phyloP scores from a whole-genome alignment of 1,140 invertebrate species.

The Sitodiplosis mosellana region DNA sequence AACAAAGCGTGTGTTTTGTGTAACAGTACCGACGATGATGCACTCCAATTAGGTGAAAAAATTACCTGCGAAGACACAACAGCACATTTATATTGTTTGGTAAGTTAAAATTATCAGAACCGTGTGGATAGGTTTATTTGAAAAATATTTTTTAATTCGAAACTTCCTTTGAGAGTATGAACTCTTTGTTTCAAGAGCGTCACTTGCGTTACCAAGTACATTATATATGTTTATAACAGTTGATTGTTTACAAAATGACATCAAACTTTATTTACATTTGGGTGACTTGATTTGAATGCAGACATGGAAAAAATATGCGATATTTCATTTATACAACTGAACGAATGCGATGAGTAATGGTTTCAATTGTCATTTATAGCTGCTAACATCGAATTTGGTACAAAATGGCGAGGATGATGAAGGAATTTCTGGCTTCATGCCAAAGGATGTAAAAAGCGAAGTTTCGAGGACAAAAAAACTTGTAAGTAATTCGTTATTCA shows the following conservation, averaged over 20 bases:
- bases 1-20: constrained; percentile 4
- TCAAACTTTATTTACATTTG: too few relatives aligned
- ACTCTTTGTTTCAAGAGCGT: too few relatives aligned
- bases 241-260: too few relatives aligned
- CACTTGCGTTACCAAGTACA: too few relatives aligned
- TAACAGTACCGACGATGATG: constrained; percentile 2
- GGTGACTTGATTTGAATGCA: too few relatives aligned
- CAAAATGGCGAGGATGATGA: constrained; percentile 37
- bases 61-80: constrained; percentile 4
- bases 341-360: too few relatives aligned
- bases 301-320: too few relatives aligned
- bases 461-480: constrained; percentile 31
- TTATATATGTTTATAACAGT: constrained; percentile 5
- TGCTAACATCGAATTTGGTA: constrained; percentile 36
- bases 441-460: constrained; percentile 36
- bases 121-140: not conserved
- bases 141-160: too few relatives aligned
- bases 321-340: too few relatives aligned
- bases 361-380: constrained; percentile 16
- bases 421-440: constrained; percentile 41
- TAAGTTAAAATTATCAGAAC: constrained; percentile 1
- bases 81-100: constrained; percentile 11
- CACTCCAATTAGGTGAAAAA: constrained; percentile 7
- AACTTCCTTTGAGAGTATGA: too few relatives aligned
- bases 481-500: constrained; percentile 25